These are phyloP conservation scores for Cepaea nemoralis DNA, from an alignment of 1,140 invertebrate genomes.

Conservation along the genomic window DNA sequence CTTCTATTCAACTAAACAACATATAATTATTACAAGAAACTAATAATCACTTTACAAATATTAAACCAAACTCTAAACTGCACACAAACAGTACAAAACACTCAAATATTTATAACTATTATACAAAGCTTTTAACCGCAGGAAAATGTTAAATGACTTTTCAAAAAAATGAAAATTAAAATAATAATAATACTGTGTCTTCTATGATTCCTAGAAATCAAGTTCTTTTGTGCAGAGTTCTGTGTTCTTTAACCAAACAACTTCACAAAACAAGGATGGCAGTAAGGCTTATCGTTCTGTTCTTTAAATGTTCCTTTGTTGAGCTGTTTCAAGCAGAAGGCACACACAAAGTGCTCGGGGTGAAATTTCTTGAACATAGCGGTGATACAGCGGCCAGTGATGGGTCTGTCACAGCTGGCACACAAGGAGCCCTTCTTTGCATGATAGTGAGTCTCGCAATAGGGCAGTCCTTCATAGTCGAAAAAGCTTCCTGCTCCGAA, in stretches of 20 bases:
- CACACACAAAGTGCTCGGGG: conserved; percentile 98
- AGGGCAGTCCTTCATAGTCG: conserved; percentile 93
- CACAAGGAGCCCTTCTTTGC: conserved; percentile 95
- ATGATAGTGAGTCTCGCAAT: conserved; percentile 98
- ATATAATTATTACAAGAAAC: no score
- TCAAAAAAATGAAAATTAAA: no score
- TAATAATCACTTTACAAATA: no score
- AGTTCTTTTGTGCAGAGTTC: no score
- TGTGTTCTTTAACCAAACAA: conserved; percentile 84
- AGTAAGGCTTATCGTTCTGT: conserved; percentile 95
- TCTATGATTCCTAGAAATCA: no score
- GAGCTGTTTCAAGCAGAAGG: conserved; percentile 95
- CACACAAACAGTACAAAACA: no score
- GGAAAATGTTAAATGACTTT: no score
- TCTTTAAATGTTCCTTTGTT: conserved; percentile 97
- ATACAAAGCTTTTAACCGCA: no score
- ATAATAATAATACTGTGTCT: no score
- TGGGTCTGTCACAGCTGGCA: conserved; percentile 96
- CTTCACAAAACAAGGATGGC: conserved; percentile 97
- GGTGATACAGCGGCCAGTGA: conserved; percentile 93
- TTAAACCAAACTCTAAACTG: no score
- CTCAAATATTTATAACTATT: no score
- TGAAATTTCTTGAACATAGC: conserved; percentile 99
- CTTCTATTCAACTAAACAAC: no score
- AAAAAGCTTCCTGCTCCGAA: conserved; percentile 95